These are phyloP conservation scores for Pangasianodon gigas DNA, from an alignment of 2,113 vertebrate species.

Conservation along the genomic window DNA sequence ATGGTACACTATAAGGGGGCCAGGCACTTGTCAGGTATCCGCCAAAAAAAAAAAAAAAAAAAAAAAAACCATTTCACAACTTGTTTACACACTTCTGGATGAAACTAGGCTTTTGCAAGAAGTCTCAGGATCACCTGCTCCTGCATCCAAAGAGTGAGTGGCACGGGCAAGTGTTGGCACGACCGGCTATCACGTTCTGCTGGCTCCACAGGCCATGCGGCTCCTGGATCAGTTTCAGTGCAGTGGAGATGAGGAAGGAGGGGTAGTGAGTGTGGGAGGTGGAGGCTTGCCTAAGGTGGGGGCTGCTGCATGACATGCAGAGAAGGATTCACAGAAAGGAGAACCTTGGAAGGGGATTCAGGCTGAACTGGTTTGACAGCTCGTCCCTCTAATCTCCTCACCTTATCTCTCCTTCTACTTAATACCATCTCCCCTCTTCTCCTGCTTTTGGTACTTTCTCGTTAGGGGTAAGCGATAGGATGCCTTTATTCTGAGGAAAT, in stretches of 20 bases:
- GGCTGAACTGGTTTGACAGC: slow-evolving; percentile 51
- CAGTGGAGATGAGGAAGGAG: slow-evolving; percentile 30
- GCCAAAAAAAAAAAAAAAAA: not conserved
- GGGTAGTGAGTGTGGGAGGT: not conserved
- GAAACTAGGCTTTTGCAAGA: slow-evolving; percentile 6
- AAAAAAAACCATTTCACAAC: not conserved
- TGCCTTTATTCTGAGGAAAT: not conserved
- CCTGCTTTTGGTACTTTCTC: not conserved
- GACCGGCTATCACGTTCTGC: slow-evolving; percentile 50
- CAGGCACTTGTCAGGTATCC: not conserved
- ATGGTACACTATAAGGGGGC: not conserved
- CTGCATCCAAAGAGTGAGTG: slow-evolving; percentile 49
- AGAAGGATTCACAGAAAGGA: slow-evolving; percentile 36
- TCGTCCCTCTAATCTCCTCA: not conserved
- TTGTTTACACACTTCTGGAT: not conserved
- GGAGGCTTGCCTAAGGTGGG: slow-evolving; percentile 19
- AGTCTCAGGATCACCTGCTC: slow-evolving; percentile 31
- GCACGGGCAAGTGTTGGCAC: slow-evolving; percentile 56
- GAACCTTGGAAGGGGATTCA: slow-evolving; percentile 38
- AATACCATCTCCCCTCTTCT: not conserved
- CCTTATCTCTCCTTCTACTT: not conserved
- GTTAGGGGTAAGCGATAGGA: not conserved
- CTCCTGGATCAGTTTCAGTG: slow-evolving; percentile 55
- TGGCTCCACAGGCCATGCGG: slow-evolving; percentile 47
- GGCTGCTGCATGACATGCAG: slow-evolving; percentile 5